A percentile compares a stretch with the other conserved stretches of the same genome.
phyloP scores from a whole-genome alignment of 1,140 invertebrate genomes.

The Antheraea pernyi region DNA sequence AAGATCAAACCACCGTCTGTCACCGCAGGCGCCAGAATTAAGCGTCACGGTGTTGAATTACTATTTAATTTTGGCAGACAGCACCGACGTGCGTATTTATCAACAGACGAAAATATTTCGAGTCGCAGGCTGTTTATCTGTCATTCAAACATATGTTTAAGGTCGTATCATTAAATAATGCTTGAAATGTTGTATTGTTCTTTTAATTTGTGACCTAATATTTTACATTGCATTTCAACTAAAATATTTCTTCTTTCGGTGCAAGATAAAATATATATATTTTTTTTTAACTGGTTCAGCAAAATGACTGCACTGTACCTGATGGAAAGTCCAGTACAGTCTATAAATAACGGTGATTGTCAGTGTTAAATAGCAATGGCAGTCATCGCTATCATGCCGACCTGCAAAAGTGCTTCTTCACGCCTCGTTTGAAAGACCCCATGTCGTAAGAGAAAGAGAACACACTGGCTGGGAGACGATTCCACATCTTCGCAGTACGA shows the following conservation, averaged over 20 bases:
- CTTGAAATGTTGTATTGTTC: neutral
- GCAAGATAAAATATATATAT: too few relatives aligned
- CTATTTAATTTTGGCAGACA: constrained; percentile 4
- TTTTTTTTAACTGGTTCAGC: too few relatives aligned
- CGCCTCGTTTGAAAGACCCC: too few relatives aligned
- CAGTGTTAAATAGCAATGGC: too few relatives aligned
- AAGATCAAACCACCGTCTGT: neutral
- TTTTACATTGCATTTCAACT: neutral
- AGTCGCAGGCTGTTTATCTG: neutral
- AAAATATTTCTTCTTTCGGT: neutral
- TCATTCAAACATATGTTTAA: neutral
- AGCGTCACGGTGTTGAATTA: neutral
- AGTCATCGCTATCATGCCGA: too few relatives aligned
- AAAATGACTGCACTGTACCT: too few relatives aligned
- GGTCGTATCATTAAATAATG: neutral
- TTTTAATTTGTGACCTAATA: neutral
- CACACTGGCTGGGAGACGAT: too few relatives aligned
- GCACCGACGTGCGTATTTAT: neutral
- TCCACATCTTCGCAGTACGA: too few relatives aligned
- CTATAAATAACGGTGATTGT: too few relatives aligned
- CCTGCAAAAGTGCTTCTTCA: too few relatives aligned
- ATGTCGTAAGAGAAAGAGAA: too few relatives aligned
- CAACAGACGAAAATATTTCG: neutral
- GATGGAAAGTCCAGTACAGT: too few relatives aligned
- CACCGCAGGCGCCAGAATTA: neutral